Evolutionary conservation across 2,113 vertebrate genomes (phyloP).

Genomic region (Sinocyclocheilus anshuiensis): DNA sequence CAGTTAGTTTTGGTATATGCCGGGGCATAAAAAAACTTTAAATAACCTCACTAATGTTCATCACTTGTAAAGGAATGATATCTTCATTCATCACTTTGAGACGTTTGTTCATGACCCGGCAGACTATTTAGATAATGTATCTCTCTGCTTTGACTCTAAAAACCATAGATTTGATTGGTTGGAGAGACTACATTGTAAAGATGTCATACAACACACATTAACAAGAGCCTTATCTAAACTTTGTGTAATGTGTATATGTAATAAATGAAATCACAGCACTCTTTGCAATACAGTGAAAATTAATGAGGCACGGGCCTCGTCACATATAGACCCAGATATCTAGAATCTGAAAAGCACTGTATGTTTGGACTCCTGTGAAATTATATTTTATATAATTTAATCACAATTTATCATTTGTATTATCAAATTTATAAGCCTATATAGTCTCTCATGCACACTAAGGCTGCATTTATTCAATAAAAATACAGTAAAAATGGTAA

Average conservation of each 20-base stretch:
- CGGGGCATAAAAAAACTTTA: neutral
- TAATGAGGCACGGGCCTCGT: neutral
- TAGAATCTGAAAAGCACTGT: neutral
- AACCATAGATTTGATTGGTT: neutral
- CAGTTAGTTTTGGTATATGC: neutral
- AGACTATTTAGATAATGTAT: constrained; percentile 4
- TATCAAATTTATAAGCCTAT: too few species aligned
- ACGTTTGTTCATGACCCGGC: neutral
- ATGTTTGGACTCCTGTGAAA: neutral
- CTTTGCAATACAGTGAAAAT: neutral
- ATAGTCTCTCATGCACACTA: neutral
- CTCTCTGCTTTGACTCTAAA: constrained; percentile 9
- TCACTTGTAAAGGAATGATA: neutral
- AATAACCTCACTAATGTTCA: neutral
- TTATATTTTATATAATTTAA: too few species aligned
- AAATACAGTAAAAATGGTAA: neutral
- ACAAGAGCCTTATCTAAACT: constrained; percentile 18
- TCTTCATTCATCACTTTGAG: neutral
- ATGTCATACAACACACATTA: neutral
- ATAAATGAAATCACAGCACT: neutral
- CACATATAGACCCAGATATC: neutral
- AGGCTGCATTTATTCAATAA: neutral
- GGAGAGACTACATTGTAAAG: neutral
- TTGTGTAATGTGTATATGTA: neutral
- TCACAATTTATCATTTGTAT: too few species aligned